Evolutionary conservation across 2,113 vertebrate genomes (phyloP).

Genomic region (Heptranchias perlo): DNA sequence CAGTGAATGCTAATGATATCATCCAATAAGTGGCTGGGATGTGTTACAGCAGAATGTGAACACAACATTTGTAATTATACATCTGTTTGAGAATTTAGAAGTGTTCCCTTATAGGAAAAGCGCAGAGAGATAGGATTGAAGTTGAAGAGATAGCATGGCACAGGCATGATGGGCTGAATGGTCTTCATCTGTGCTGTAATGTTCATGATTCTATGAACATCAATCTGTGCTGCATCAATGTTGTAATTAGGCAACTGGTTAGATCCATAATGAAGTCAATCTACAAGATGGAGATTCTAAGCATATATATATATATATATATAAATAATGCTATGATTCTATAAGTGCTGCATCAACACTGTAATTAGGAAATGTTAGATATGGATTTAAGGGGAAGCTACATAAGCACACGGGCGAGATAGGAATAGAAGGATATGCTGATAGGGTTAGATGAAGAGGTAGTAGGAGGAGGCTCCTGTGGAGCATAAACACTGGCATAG

Average conservation of each 20-base stretch:
- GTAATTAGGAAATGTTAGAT: conserved; percentile 19
- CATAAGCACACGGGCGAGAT: no score
- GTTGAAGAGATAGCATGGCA: background rate
- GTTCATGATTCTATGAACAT: background rate
- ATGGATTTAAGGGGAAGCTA: no score
- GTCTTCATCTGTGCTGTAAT: background rate
- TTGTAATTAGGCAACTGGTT: conserved; percentile 6
- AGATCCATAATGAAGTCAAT: background rate
- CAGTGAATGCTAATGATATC: background rate
- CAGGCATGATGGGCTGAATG: background rate
- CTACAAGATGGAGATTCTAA: background rate
- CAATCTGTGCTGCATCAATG: background rate
- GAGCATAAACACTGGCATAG: no score
- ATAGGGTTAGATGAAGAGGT: no score
- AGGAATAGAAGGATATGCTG: no score
- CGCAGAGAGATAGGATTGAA: background rate
- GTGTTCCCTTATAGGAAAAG: background rate
- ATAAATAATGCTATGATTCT: background rate
- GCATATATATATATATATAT: no score
- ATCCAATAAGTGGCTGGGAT: background rate
- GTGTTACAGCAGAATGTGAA: background rate
- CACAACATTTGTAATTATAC: background rate
- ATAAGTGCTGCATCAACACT: background rate
- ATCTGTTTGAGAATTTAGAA: background rate
- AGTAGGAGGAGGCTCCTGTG: no score